These are phyloP conservation scores for Tigriopus californicus DNA, from an alignment of 2,888 invertebrate species.

Conservation along the genomic window DNA sequence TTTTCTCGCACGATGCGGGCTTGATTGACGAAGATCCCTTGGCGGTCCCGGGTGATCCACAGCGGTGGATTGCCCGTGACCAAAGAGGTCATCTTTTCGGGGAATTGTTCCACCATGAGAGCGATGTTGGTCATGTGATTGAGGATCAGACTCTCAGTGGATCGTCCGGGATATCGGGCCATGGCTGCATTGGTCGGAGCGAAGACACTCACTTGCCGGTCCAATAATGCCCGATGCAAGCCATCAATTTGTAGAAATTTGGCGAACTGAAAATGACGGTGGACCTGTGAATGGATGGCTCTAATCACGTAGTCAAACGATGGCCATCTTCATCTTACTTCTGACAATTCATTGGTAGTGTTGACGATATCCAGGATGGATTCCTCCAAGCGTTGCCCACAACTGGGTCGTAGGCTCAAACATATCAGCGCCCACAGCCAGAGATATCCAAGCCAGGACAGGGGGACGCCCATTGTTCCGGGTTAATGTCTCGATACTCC, in stretches of 20 bases:
- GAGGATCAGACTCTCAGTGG: background rate
- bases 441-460: no score
- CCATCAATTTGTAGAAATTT: constrained; percentile 2
- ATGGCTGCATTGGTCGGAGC: background rate
- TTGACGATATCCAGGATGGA: background rate
- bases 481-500: no score
- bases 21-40: constrained; percentile 56
- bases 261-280: background rate
- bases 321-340: background rate
- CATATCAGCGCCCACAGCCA: no score
- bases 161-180: background rate
- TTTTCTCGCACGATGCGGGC: constrained; percentile 48
- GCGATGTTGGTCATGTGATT: constrained; percentile 12
- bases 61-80: constrained; percentile 14
- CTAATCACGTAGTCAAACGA: background rate
- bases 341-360: background rate
- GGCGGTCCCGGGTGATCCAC: constrained; percentile 20
- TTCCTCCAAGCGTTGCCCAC: background rate
- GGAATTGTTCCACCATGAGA: background rate
- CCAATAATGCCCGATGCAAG: constrained; percentile 12
- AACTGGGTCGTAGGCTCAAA: background rate
- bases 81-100: constrained; percentile 1
- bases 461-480: no score
- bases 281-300: no score
- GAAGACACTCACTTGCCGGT: background rate